These are phyloP conservation scores for Coelopa frigida DNA, from an alignment of 1,140 invertebrate genomes.

Conservation along the genomic window DNA sequence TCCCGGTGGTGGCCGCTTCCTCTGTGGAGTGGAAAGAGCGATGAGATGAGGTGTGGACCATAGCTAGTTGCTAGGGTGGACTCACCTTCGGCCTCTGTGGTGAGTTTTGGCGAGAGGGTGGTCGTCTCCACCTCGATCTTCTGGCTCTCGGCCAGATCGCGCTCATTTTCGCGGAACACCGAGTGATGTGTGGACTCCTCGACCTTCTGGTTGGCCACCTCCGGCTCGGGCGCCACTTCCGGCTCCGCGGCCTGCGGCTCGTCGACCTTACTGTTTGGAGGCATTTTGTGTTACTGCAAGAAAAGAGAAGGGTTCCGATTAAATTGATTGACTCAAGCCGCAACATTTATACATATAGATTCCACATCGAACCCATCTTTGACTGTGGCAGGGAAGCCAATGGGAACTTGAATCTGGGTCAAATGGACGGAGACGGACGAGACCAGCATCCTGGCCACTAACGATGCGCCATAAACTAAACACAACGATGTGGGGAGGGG, in stretches of 20 bases:
- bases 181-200: constrained; percentile 33
- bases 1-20: constrained; percentile 31
- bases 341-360: too few species aligned
- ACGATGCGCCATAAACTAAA: too few species aligned
- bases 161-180: constrained; percentile 29
- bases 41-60: not conserved
- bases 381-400: too few species aligned
- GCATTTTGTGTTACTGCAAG: constrained; percentile 34
- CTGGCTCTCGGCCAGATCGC: constrained; percentile 29
- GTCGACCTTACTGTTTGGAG: constrained; percentile 39
- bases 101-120: constrained; percentile 29
- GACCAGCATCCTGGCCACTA: too few species aligned
- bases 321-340: too few species aligned
- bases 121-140: constrained; percentile 34
- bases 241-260: constrained; percentile 20
- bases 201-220: constrained; percentile 28
- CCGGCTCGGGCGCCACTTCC: constrained; percentile 20
- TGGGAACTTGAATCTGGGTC: too few species aligned
- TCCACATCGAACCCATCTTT: too few species aligned
- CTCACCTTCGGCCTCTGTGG: constrained; percentile 36
- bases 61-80: not conserved
- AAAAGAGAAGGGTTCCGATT: too few species aligned
- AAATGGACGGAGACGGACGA: too few species aligned
- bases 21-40: constrained; percentile 1
- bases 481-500: too few species aligned